Base-by-base conservation (phyloP, 2,113 vertebrate species). In the Gasterosteus aculeatus region DNA sequence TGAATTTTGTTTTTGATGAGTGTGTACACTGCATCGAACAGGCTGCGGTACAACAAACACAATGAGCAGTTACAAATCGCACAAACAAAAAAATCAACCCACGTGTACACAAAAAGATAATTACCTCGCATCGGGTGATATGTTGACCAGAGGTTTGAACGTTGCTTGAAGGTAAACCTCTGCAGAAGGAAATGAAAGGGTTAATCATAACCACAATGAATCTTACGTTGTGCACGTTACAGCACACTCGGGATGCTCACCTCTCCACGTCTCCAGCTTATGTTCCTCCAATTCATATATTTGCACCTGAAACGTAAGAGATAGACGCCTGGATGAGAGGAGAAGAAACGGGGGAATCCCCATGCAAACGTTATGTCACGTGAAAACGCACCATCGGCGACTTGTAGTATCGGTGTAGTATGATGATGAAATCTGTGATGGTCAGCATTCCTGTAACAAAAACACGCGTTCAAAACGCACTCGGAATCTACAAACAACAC, bases 1-100 rank as follows among this genome's bases (percentile, higher is more conserved):
- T 99, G 98, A 94, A 99, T 99, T 95, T 97, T 99, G 94, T 99
- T 99, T 96, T 97, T 99, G 95, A 99, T 99, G 95, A 99, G 94
- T 38, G 98, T 99, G 94, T 98, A 96, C 67, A 99, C 97, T 47
- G 98, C 97, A 85, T 99, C 97, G 91, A 97, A 99, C 77, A 99
- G 92, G 93, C 98, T 99, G 94, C 22, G 85, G 70, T 58, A 82
- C 4, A 56, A 63, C 7, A 80, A 46, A 74, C 18, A 65, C 22
- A 41, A 61, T 4, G 38, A 64, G n/a, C 5, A 41, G 63, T 84
- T 35, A 78, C 26, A 53, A 53, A 1, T 0, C 35, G 26, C 46
- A 35, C 42, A 39, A 46, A 46, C 1, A 60, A 4, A 11, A 12
- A 63, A 31, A 65, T n/a, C 4, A 15, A 18, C 26, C 33, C n/a